Base-by-base conservation (phyloP, 1,140 invertebrate species). In the Euwallacea fornicatus region DNA sequence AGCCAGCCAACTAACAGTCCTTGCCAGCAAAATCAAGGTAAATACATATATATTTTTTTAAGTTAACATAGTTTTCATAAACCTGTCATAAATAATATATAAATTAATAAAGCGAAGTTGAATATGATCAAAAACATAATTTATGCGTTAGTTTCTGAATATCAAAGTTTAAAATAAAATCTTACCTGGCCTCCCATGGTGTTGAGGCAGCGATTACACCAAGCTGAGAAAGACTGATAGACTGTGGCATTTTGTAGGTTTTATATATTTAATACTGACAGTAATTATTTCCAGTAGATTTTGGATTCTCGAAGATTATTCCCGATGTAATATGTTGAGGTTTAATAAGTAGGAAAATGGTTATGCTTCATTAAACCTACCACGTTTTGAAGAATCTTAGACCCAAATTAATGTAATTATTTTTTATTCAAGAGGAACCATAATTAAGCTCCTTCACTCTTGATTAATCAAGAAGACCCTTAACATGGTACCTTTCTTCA, bases 181-280 rank as follows among this genome's bases (percentile, higher is more conserved):
- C 65, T 67, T 67, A 67, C 65, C 54, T 55, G 58, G 56, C 9
- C 65, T 43, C 65, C 65, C 65, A 67, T 67, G 65, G 54, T 67
- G 65, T 47, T 50, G 0, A 9, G 58, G 16, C 9, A 33, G 42
- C 10, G 46, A 56, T 15, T 11, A 65, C 33, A 58, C 54, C 61
- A 64, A 42, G 54, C 60, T 64, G 62, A 65, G 50, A 64, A 58
- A 44, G 50, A 64, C 47, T 71, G 54, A 64, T 64, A 8, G n/a
- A 50, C 21, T 33, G 21, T 33, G 21, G 21, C 21, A 1, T 33
- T 33, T 2, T 4, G 21, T 33, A 33, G 21, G 21, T 33, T 33
- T 33, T 33, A 33, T 33, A 33, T 33, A 33, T 33, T 33, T 33
- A 33, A 33, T 4, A 33, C 21, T 4, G 4, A 33, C 21, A 33